Evolutionary conservation across 2,888 invertebrate genomes (phyloP).

Genomic region (Pterostichus niger): DNA sequence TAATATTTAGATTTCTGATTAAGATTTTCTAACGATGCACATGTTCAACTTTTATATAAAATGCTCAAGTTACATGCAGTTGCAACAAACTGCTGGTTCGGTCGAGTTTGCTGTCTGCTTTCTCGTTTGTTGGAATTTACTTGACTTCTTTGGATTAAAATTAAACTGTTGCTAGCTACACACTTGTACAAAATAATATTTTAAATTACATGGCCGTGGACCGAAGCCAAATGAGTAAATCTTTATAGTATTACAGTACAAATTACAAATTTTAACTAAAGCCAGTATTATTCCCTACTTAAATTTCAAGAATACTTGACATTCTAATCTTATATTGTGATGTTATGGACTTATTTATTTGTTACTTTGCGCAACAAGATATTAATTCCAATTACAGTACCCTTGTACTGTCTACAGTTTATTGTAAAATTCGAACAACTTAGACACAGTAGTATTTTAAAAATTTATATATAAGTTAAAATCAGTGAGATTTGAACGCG

Average conservation of each 20-base stretch:
- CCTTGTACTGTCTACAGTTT: no score
- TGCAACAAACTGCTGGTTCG: constrained; percentile 5
- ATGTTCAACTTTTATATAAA: constrained; percentile 43
- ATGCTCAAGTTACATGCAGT: constrained; percentile 31
- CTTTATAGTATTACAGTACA: not conserved
- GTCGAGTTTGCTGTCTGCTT: not conserved
- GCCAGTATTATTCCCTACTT: not conserved
- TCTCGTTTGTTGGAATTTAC: constrained; percentile 16
- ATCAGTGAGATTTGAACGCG: no score
- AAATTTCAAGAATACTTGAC: no score
- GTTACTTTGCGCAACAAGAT: no score
- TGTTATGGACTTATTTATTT: no score
- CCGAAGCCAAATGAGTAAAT: constrained; percentile 31
- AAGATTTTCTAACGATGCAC: constrained; percentile 61
- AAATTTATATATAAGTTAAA: no score
- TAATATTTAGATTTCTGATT: constrained; percentile 65
- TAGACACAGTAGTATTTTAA: no score
- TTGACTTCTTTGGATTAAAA: constrained; percentile 15
- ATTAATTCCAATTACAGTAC: no score
- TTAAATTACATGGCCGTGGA: constrained; percentile 45
- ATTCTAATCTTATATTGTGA: no score
- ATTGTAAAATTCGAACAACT: no score
- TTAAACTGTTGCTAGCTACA: constrained; percentile 27
- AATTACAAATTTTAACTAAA: constrained; percentile 31
- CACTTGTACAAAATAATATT: constrained; percentile 39